These are phyloP conservation scores for Trichonephila clavata DNA, from an alignment of 1,140 invertebrate genomes.

Conservation along the genomic window DNA sequence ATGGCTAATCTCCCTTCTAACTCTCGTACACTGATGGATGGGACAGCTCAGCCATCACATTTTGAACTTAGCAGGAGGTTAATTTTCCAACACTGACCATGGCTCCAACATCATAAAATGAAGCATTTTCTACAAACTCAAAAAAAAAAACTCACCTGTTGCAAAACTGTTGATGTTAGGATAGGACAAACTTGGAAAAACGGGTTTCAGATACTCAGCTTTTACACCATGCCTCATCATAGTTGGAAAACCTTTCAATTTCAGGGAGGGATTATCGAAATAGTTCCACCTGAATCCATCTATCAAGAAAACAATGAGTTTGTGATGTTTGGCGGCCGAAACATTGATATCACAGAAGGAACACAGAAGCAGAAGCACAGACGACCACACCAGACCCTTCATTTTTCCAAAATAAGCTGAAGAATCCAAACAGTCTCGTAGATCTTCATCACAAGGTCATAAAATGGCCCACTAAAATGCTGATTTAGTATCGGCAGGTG, in stretches of 20 bases:
- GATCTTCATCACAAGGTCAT: too few relatives aligned
- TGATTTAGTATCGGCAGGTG: background rate
- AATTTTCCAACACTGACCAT: too few relatives aligned
- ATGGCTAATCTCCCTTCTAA: too few relatives aligned
- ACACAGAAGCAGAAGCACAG: background rate
- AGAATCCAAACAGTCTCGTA: too few relatives aligned
- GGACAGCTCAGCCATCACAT: too few relatives aligned
- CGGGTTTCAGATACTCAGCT: conserved; percentile 79
- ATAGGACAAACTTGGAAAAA: conserved; percentile 79
- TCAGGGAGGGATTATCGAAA: conserved; percentile 74
- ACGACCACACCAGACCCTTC: background rate
- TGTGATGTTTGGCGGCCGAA: conserved; percentile 76
- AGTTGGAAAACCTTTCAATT: conserved; percentile 78
- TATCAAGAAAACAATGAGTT: conserved; percentile 79
- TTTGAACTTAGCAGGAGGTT: too few relatives aligned
- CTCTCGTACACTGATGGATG: too few relatives aligned
- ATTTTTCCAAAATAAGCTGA: background rate
- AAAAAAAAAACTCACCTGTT: conserved; percentile 78
- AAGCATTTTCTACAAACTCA: too few relatives aligned
- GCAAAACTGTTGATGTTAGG: conserved; percentile 80
- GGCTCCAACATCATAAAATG: too few relatives aligned
- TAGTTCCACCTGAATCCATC: conserved; percentile 80
- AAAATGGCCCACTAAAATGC: too few relatives aligned
- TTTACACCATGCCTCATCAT: conserved; percentile 78
- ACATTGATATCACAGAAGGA: background rate